Conservation (phyloP, 1,140 invertebrate genomes). For the Helicoverpa zea region DNA sequence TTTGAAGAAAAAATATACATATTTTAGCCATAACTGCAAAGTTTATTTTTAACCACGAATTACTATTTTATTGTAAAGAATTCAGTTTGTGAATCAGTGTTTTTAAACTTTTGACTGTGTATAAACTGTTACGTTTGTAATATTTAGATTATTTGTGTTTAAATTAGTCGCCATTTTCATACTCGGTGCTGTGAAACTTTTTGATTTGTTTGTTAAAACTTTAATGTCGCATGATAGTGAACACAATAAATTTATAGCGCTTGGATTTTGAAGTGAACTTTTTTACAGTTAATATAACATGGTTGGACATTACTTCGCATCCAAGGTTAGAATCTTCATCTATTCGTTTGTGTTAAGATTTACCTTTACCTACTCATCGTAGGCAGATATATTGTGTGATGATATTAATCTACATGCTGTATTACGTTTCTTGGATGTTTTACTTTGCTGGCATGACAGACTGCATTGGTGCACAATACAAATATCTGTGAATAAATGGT, state of each 20-base stretch:
- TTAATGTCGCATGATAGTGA: conserved; percentile 41
- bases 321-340: conserved; percentile 64
- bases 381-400: neutral
- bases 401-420: neutral
- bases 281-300: conserved; percentile 50
- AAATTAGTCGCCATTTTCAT: conserved; percentile 77
- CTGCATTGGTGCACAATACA: neutral
- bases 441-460: neutral
- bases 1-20: conserved; percentile 40
- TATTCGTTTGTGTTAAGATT: neutral
- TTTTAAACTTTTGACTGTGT: conserved; percentile 25
- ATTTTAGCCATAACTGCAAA: conserved; percentile 36
- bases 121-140: conserved; percentile 39
- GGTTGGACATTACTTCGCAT: conserved; percentile 58
- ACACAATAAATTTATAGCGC: conserved; percentile 22
- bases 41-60: conserved; percentile 52
- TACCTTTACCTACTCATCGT: neutral
- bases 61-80: conserved; percentile 44
- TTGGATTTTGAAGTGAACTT: conserved; percentile 42
- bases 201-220: conserved; percentile 49
- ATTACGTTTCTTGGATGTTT: neutral
- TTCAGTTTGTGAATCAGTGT: conserved; percentile 43
- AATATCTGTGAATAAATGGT: too few species aligned
- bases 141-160: conserved; percentile 45
- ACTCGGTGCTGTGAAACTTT: conserved; percentile 62